A percentile compares a stretch with the other conserved stretches of the same genome.
phyloP scores from a whole-genome alignment of 2,888 invertebrate genomes.

The Drosophila formosana region DNA sequence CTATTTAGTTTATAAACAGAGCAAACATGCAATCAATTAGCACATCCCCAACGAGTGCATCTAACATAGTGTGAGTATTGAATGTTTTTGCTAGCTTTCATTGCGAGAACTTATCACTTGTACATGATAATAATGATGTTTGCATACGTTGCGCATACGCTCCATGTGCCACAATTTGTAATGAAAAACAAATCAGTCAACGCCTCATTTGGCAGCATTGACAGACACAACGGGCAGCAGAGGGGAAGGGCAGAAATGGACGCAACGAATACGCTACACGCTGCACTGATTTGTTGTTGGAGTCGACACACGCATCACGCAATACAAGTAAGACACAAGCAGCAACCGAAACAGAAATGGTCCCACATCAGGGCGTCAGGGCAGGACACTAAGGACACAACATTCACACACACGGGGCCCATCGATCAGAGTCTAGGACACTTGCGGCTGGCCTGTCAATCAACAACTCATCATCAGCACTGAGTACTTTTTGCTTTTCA shows the following conservation, averaged over 20 bases:
- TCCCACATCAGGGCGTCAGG: not conserved
- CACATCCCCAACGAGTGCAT: not conserved
- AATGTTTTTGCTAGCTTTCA: not conserved
- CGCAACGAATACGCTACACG: conserved; percentile 54
- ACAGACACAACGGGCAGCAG: conserved; percentile 41
- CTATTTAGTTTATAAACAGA: not conserved
- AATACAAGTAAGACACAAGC: conserved; percentile 20
- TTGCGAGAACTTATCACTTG: conserved; percentile 12
- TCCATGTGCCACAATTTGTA: conserved; percentile 28
- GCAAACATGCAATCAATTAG: conserved; percentile 14
- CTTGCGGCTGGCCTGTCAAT: conserved; percentile 47
- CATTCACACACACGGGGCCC: conserved; percentile 37
- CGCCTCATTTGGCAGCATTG: conserved; percentile 31
- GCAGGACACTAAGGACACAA: conserved; percentile 35
- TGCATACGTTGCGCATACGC: conserved; percentile 48
- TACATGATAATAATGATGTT: conserved; percentile 12
- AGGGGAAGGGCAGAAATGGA: conserved; percentile 17
- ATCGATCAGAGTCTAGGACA: conserved; percentile 64
- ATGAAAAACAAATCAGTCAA: conserved; percentile 67
- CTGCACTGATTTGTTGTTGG: conserved; percentile 51
- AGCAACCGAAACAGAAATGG: conserved; percentile 12
- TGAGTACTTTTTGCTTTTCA: conserved; percentile 19
- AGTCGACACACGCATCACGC: conserved; percentile 39
- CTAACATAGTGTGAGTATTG: conserved; percentile 3
- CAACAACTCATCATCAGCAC: conserved; percentile 1